Evolutionary conservation across 2,888 invertebrate species (phyloP).

Genomic region (Hesperia comma): DNA sequence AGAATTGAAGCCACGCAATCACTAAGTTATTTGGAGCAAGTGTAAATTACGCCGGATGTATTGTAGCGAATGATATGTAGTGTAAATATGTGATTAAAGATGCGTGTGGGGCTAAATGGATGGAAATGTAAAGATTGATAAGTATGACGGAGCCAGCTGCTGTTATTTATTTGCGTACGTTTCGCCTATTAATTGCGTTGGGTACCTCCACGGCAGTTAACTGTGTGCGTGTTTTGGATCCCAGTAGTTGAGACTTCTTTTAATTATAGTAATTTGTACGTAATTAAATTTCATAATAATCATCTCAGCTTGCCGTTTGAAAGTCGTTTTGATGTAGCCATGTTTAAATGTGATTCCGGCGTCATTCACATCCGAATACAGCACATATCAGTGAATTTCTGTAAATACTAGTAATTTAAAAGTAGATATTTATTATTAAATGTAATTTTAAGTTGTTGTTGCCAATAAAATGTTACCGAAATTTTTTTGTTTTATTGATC

Average conservation of each 20-base stretch:
- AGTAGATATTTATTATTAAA: constrained; percentile 73
- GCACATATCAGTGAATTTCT: constrained; percentile 64
- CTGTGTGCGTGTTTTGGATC: constrained; percentile 53
- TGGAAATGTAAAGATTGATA: constrained; percentile 44
- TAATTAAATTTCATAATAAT: constrained; percentile 54
- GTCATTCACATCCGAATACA: constrained; percentile 48
- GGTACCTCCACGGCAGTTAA: constrained; percentile 48
- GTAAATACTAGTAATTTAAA: constrained; percentile 68
- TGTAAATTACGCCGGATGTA: constrained; percentile 37
- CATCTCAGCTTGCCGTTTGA: constrained; percentile 37
- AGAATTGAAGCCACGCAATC: constrained; percentile 69
- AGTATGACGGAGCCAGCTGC: constrained; percentile 48
- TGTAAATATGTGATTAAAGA: constrained; percentile 60
- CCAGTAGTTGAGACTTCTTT: constrained; percentile 63
- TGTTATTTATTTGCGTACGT: constrained; percentile 65
- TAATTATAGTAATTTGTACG: constrained; percentile 52
- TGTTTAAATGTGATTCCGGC: not conserved
- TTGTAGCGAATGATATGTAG: constrained; percentile 8
- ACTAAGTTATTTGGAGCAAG: constrained; percentile 49
- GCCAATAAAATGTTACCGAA: constrained; percentile 41
- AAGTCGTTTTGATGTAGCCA: constrained; percentile 18
- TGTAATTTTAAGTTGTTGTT: constrained; percentile 58
- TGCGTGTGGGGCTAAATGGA: constrained; percentile 45
- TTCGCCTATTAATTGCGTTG: constrained; percentile 65
- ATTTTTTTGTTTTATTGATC: not conserved